Evolutionary conservation across 2,888 invertebrate genomes (phyloP), one percentile per base, ranked within the genome.

Genomic region (Ormyrus labotus): DNA sequence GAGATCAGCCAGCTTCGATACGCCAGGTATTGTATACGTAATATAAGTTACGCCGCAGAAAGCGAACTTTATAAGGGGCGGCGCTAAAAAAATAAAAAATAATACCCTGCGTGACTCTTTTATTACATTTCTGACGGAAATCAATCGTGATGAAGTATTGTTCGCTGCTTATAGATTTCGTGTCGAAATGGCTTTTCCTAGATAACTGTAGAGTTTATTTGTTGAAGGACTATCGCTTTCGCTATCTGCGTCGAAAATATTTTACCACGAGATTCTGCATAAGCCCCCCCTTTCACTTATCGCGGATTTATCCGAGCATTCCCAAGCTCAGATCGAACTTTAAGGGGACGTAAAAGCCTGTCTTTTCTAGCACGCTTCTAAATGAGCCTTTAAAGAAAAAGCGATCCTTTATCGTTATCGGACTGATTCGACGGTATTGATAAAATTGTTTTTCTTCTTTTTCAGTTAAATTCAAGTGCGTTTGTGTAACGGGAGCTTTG

Each of bases 1-100:
- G 77, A 86, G 86, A 88, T 88, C 87, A 87, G 87, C 86, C 84
- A 78, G 84, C 87, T 89, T 89, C 87, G 88, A 89, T 89, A 88
- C 85, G 85, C 85, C 74, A 82, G 83, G 79, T 83, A 83, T 79
- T 87, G 88, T 86, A 84, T 86, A 85, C 83, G 85, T 86, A 87
- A 87, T 87, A 87, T 87, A 85, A 86, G 85, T 85, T 81, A 74
- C 69, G 76, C 79, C 69, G 48, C 78, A 77, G 71, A 80, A 79
- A 77, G 80, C 80, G 70, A 77, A 83, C 77, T 81, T 81, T 79
- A 73, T 79, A 80, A 80, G 67, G 81, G 81, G 82, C 45, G 69
- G 48, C 48, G 45, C 58, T 45, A 70, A 67, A 55, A 10, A 70
- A 65, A 73, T 65, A 78, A 74, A 81, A 78, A 82, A 72, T 80